Conservation (phyloP, 2,797 vertebrate genomes). For the Notoglanidium macrostoma region DNA sequence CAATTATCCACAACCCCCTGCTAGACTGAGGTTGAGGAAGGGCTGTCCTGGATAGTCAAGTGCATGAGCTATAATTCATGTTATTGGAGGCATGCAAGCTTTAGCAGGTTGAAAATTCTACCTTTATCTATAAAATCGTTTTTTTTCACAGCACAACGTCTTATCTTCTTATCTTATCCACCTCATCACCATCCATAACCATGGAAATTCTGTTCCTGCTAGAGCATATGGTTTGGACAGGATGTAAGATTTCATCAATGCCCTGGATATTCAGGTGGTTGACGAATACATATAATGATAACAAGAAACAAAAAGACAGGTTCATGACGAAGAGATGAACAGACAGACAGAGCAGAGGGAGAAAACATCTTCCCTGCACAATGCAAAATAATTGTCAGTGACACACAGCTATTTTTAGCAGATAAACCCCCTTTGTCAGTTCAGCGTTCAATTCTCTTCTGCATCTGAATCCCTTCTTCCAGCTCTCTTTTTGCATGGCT, state of each 20-base stretch:
- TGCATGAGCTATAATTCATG: not conserved
- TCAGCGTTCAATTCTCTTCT: slow-evolving; percentile 54
- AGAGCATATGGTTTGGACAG: not conserved
- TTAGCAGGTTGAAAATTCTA: not conserved
- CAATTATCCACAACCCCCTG: slow-evolving; percentile 31
- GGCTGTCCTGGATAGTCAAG: not conserved
- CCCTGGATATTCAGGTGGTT: not conserved
- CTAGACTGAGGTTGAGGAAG: slow-evolving; percentile 1
- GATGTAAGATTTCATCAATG: not conserved
- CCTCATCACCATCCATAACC: not conserved
- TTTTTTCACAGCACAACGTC: not conserved
- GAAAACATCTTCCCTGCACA: slow-evolving; percentile 46
- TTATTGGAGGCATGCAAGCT: not conserved
- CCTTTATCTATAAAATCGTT: not conserved
- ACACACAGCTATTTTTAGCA: slow-evolving; percentile 58
- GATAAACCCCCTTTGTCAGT: slow-evolving; percentile 52
- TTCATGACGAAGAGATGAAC: not conserved
- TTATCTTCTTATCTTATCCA: not conserved
- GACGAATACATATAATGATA: not conserved
- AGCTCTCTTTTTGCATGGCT: slow-evolving; percentile 13
- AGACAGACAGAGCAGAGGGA: not conserved
- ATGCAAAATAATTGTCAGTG: slow-evolving; percentile 58
- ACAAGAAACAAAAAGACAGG: not conserved
- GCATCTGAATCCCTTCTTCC: slow-evolving; percentile 42
- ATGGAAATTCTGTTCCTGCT: not conserved